Evolutionary conservation across 2,113 vertebrate genomes (phyloP).

Genomic region (Anser cygnoides): DNA sequence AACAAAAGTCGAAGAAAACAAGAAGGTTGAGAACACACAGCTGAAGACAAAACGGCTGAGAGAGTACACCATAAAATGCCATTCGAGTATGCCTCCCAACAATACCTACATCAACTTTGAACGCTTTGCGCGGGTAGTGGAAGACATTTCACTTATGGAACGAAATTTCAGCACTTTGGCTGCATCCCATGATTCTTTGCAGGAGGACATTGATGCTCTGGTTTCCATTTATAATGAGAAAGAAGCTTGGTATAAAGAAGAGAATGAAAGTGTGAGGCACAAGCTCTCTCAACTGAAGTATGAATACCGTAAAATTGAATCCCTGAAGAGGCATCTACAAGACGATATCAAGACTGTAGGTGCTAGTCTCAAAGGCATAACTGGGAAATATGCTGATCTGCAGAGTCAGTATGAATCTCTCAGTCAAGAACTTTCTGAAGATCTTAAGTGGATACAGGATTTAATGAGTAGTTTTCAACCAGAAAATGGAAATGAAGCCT

Average conservation of each 20-base stretch:
- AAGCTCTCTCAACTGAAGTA: conserved; percentile 86
- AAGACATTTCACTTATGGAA: conserved; percentile 79
- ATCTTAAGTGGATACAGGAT: conserved; percentile 86
- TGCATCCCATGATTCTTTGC: conserved; percentile 74
- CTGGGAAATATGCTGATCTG: conserved; percentile 74
- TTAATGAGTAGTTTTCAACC: conserved; percentile 76
- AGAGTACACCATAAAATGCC: conserved; percentile 90
- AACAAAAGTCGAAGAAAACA: conserved; percentile 62
- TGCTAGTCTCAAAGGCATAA: conserved; percentile 66
- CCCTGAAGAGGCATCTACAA: conserved; percentile 80
- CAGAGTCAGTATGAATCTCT: conserved; percentile 81
- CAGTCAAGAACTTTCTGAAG: conserved; percentile 81
- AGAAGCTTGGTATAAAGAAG: conserved; percentile 89
- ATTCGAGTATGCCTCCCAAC: conserved; percentile 88
- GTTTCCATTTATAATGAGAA: conserved; percentile 87
- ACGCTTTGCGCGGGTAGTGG: conserved; percentile 82
- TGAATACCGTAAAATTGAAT: conserved; percentile 82
- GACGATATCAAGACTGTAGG: conserved; percentile 78
- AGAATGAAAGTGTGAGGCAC: conserved; percentile 79
- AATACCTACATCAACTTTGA: conserved; percentile 90
- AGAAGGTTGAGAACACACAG: conserved; percentile 74
- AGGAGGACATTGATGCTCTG: conserved; percentile 85
- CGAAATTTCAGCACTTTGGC: conserved; percentile 69
- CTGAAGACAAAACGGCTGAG: conserved; percentile 87
- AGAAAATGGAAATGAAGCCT: conserved; percentile 47